A percentile compares a stretch with the other conserved stretches of the same genome.
Conservation (phyloP, 1,140 invertebrate genomes). For the Tetraneura akinire region DNA sequence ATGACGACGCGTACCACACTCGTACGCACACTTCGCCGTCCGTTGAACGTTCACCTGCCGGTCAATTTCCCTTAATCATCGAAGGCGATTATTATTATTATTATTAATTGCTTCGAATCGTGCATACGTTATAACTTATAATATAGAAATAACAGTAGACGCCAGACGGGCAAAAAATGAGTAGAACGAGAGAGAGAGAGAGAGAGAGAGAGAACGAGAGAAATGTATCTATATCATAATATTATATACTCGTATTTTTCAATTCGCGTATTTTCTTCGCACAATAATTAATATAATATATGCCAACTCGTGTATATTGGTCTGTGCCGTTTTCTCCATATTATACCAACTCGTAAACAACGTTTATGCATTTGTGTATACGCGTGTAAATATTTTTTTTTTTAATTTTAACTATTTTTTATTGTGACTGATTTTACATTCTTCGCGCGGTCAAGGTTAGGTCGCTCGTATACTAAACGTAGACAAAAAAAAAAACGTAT, state of each 20-base stretch:
- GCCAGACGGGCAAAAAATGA: no score
- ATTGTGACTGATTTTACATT: not conserved
- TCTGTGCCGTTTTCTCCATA: not conserved
- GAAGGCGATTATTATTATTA: constrained; percentile 7
- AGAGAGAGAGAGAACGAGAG: not conserved
- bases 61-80: constrained; percentile 25
- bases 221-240: not conserved
- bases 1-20: not conserved
- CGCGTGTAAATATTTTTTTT: no score
- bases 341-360: no score
- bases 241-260: not conserved
- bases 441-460: constrained; percentile 21
- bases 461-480: not conserved
- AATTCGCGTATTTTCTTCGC: not conserved
- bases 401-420: not conserved
- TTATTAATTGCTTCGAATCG: not conserved
- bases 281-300: not conserved
- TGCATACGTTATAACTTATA: not conserved
- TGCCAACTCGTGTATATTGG: not conserved
- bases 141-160: no score
- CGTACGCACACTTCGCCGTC: not conserved
- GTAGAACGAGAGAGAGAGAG: no score
- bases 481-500: not conserved
- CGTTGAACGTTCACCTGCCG: not conserved
- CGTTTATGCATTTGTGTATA: no score